Evolutionary conservation across 2,888 invertebrate genomes (phyloP).

Genomic region (Brachyopa scutellaris): DNA sequence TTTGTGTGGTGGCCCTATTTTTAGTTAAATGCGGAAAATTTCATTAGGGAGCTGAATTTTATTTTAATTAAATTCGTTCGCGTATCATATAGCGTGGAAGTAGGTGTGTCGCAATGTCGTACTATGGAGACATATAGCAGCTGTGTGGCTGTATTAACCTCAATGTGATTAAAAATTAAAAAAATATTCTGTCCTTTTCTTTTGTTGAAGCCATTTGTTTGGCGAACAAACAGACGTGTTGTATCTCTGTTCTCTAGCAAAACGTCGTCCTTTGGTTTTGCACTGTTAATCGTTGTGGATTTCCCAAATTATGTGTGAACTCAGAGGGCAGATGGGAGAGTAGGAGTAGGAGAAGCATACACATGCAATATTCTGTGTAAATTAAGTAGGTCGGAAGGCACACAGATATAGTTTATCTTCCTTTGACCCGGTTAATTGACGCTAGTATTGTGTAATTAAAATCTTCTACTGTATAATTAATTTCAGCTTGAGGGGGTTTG

Average conservation of each 20-base stretch:
- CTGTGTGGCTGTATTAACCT: not conserved
- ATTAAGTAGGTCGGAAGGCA: not conserved
- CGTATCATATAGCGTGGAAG: not conserved
- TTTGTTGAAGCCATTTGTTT: not conserved
- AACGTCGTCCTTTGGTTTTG: conserved; percentile 10
- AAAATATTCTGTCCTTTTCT: not conserved
- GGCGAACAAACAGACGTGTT: conserved; percentile 3
- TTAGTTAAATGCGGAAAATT: conserved; percentile 31
- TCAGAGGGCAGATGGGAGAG: not conserved
- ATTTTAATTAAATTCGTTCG: conserved; percentile 34
- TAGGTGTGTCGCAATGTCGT: not conserved
- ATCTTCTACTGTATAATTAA: conserved; percentile 29
- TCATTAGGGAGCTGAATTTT: conserved; percentile 44
- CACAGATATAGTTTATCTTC: not conserved
- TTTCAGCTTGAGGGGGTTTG: conserved; percentile 18
- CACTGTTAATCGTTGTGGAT: conserved; percentile 33
- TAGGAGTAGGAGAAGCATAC: not conserved
- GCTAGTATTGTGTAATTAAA: conserved; percentile 37
- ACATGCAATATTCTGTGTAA: conserved; percentile 9
- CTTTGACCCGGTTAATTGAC: conserved; percentile 18
- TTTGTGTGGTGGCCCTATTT: not conserved
- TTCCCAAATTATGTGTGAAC: conserved; percentile 14
- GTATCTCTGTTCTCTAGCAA: not conserved
- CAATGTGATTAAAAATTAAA: conserved; percentile 1
- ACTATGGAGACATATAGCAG: not conserved